phyloP scores from a whole-genome alignment of 2,113 vertebrate species.

The Gymnorhina tibicen region DNA sequence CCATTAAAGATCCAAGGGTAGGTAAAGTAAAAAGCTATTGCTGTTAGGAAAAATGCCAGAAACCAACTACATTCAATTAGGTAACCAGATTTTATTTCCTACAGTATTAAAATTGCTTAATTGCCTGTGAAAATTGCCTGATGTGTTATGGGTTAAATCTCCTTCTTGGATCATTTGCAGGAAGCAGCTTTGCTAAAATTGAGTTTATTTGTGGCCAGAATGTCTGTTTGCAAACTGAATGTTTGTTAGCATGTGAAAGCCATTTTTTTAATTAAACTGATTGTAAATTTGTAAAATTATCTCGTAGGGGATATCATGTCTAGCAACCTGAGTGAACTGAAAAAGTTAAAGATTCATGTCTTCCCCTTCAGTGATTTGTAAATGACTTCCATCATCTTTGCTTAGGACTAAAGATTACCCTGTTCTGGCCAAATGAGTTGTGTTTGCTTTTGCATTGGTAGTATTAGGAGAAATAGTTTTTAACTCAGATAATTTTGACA shows the following conservation, averaged over 20 bases:
- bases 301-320: neutral
- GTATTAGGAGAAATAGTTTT: neutral
- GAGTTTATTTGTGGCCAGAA: neutral
- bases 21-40: neutral
- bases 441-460: neutral
- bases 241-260: neutral
- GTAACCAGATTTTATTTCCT: constrained; percentile 37
- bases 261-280: neutral
- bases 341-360: neutral
- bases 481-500: neutral
- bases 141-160: constrained; percentile 4
- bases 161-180: neutral
- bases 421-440: neutral
- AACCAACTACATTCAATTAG: constrained; percentile 22
- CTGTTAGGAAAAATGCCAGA: neutral
- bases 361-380: neutral
- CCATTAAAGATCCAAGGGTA: neutral
- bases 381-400: neutral
- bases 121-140: constrained; percentile 38
- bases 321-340: neutral
- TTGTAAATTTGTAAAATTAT: neutral
- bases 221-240: neutral
- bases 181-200: neutral
- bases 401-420: neutral
- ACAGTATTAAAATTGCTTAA: constrained; percentile 22